Conservation (phyloP, 2,113 vertebrate genomes). For the Oophaga pumilio region DNA sequence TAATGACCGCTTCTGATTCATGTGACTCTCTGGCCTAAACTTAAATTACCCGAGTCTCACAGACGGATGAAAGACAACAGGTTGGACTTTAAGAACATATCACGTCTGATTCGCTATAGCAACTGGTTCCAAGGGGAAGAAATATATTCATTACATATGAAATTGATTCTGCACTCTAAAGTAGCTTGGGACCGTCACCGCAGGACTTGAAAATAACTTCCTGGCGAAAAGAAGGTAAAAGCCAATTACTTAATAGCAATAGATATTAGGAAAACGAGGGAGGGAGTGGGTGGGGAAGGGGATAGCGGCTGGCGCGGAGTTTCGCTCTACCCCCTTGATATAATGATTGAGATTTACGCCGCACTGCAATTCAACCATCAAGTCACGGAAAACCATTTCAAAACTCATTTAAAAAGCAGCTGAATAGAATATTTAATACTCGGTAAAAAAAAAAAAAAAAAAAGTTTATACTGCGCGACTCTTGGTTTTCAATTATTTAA, state of each 20-base stretch:
- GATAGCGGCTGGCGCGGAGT: not conserved
- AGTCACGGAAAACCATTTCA: constrained; percentile 17
- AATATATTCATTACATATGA: constrained; percentile 48
- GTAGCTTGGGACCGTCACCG: constrained; percentile 36
- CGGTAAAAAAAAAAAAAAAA: not conserved
- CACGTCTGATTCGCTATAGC: constrained; percentile 35
- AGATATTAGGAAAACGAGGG: constrained; percentile 21
- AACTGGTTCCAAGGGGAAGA: constrained; percentile 47
- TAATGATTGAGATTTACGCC: not conserved
- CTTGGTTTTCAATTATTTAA: not conserved
- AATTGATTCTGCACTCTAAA: constrained; percentile 49
- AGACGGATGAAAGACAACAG: constrained; percentile 36
- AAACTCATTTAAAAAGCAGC: constrained; percentile 29
- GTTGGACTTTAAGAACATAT: constrained; percentile 30
- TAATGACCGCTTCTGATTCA: constrained; percentile 43
- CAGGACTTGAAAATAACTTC: constrained; percentile 45
- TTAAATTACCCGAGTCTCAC: constrained; percentile 45
- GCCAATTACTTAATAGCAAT: constrained; percentile 48
- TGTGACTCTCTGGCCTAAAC: constrained; percentile 44
- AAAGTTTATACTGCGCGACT: not conserved
- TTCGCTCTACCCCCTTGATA: not conserved
- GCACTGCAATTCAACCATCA: not conserved
- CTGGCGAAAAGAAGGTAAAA: constrained; percentile 1
- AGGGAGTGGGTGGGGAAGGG: too few species aligned
- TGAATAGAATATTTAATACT: constrained; percentile 4